Percentiles rank a stretch among this genome's conserved stretches.
Conservation (phyloP, 2,888 invertebrate species). For the Gisinianus flammeolus region DNA sequence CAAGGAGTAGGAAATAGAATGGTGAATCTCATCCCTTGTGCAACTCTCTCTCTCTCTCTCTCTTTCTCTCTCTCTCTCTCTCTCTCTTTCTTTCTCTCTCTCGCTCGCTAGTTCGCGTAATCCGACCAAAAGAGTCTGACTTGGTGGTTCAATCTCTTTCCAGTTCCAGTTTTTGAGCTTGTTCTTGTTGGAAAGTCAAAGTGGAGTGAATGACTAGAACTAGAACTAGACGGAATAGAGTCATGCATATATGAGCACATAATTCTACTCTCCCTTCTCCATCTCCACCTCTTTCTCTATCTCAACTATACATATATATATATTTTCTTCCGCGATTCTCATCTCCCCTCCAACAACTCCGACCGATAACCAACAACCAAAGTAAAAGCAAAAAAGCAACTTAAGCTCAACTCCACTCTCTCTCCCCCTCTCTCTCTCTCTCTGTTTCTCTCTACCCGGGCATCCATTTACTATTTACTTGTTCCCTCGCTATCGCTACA, state of each 20-base stretch:
- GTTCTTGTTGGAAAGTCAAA: background rate
- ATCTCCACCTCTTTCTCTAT: background rate
- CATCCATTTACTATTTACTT: background rate
- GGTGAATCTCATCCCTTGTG: conserved; percentile 14
- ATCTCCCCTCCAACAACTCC: background rate
- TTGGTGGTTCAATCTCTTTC: conserved; percentile 22
- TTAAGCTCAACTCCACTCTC: background rate
- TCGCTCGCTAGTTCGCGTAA: background rate
- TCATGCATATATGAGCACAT: conserved; percentile 24
- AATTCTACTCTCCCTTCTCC: background rate
- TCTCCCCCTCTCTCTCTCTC: background rate
- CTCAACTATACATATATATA: too few relatives aligned
- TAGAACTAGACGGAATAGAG: background rate
- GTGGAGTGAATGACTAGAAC: background rate
- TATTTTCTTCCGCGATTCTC: background rate
- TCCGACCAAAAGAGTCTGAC: conserved; percentile 26
- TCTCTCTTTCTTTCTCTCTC: background rate
- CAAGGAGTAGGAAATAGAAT: background rate
- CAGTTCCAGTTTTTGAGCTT: background rate
- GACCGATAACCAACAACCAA: background rate
- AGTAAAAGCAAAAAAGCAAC: background rate
- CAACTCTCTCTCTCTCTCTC: background rate
- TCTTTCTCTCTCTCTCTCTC: background rate
- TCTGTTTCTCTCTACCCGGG: background rate
- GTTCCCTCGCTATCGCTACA: background rate